phyloP scores from a whole-genome alignment of 2,797 vertebrate species.

The Malacoctenus gilli region DNA sequence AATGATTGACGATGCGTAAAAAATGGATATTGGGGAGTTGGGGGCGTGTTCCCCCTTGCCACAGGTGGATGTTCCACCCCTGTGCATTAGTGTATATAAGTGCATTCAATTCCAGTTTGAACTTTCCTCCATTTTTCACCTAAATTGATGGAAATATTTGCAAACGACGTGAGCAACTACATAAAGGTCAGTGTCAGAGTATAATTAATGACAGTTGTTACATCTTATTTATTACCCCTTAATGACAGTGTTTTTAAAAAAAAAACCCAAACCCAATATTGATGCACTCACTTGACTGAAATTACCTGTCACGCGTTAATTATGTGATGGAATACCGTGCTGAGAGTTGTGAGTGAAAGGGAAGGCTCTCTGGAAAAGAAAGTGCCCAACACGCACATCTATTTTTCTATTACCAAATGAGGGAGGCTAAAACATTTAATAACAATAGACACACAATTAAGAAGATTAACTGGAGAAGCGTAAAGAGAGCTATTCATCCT shows the following conservation, averaged over 20 bases:
- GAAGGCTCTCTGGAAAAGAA: slow-evolving; percentile 19
- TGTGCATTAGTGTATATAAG: no score
- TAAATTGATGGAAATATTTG: slow-evolving; percentile 26
- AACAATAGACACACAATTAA: slow-evolving; percentile 63
- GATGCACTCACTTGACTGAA: slow-evolving; percentile 39
- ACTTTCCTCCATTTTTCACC: neutral
- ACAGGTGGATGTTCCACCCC: no score
- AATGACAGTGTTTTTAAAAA: slow-evolving; percentile 24
- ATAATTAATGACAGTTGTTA: slow-evolving; percentile 45
- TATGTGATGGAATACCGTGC: slow-evolving; percentile 45
- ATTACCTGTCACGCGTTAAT: slow-evolving; percentile 55
- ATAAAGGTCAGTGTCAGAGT: slow-evolving; percentile 11
- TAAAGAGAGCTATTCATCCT: slow-evolving; percentile 54
- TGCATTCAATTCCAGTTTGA: no score
- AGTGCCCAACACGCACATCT: slow-evolving; percentile 27
- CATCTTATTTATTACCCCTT: slow-evolving; percentile 36
- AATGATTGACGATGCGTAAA: no score
- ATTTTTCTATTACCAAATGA: slow-evolving; percentile 45
- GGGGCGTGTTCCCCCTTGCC: no score
- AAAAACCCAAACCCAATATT: no score
- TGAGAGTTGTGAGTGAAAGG: slow-evolving; percentile 32
- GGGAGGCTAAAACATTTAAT: slow-evolving; percentile 47
- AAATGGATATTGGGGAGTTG: no score
- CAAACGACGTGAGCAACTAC: slow-evolving; percentile 7
- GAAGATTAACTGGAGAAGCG: slow-evolving; percentile 59